A percentile compares a stretch with the other conserved stretches of the same genome.
Conservation (phyloP, 1,140 invertebrate genomes). For the Dreissena rostriformis region DNA sequence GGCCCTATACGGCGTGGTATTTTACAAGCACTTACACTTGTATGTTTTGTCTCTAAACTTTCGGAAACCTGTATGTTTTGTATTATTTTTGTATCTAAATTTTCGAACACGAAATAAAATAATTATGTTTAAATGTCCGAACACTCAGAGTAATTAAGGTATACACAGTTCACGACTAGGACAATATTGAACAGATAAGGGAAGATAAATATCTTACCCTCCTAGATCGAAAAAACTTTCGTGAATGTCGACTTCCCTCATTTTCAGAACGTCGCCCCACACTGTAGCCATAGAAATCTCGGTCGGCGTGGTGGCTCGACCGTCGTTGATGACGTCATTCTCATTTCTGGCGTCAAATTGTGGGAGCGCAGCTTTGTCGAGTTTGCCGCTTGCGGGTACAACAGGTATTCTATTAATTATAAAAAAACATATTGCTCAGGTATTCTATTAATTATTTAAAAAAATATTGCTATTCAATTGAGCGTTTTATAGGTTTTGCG, state of each 20-base stretch:
- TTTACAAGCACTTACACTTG: no score
- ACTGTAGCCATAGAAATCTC: constrained; percentile 79
- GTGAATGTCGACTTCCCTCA: constrained; percentile 80
- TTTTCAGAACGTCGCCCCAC: constrained; percentile 78
- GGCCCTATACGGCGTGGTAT: no score
- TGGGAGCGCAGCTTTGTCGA: constrained; percentile 81
- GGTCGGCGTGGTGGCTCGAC: constrained; percentile 78
- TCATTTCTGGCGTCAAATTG: constrained; percentile 73
- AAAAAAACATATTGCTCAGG: constrained; percentile 60
- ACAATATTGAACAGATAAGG: no score
- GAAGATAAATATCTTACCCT: constrained; percentile 70
- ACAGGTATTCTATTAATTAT: constrained; percentile 79
- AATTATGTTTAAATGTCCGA: no score
- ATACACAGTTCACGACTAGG: no score
- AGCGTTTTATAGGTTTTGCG: no score
- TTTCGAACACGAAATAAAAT: no score
- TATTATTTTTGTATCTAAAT: no score
- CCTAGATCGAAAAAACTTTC: constrained; percentile 83
- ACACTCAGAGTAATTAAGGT: no score
- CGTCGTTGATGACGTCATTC: constrained; percentile 74
- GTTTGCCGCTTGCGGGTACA: constrained; percentile 80
- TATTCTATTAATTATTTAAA: constrained; percentile 71
- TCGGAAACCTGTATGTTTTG: no score
- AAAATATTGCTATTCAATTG: neutral
- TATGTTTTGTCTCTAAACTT: no score